These are phyloP conservation scores for Brachypalpus laphriformis DNA, from an alignment of 2,888 invertebrate genomes.

Conservation along the genomic window DNA sequence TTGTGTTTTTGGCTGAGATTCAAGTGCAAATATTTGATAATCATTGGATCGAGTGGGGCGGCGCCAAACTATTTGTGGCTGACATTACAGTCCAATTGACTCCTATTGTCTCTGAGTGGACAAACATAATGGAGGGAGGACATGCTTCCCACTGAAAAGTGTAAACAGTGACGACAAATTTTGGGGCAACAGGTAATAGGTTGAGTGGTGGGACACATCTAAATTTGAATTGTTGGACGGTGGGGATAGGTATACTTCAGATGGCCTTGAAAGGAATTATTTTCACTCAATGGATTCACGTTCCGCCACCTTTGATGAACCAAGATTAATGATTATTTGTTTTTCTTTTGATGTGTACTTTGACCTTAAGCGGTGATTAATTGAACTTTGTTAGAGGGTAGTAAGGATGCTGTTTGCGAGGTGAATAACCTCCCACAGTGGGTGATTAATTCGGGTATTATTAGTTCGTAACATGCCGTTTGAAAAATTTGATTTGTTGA, in stretches of 20 bases:
- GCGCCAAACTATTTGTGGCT: constrained; percentile 61
- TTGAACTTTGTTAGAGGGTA: neutral
- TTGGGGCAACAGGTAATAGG: constrained; percentile 59
- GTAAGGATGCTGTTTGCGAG: neutral
- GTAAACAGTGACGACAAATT: constrained; percentile 48
- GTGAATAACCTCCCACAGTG: neutral
- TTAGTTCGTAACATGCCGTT: no score
- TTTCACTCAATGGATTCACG: neutral
- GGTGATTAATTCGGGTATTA: neutral
- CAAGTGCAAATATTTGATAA: constrained; percentile 68
- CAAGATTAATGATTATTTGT: neutral
- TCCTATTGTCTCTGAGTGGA: constrained; percentile 49
- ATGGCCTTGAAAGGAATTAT: neutral
- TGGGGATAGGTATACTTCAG: no score
- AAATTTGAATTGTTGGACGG: neutral
- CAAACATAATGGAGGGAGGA: constrained; percentile 51
- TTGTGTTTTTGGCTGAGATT: constrained; percentile 53
- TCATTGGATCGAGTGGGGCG: constrained; percentile 1
- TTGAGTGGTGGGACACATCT: neutral
- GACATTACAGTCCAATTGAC: constrained; percentile 49
- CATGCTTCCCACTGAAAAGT: constrained; percentile 58
- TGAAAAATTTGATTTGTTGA: no score
- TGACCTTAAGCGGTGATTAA: neutral
- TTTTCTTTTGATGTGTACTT: neutral
- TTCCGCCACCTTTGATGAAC: neutral